Evolutionary conservation across 1,140 invertebrate genomes (phyloP), one percentile per base, ranked within the genome.

Genomic region (Telenomus remus): DNA sequence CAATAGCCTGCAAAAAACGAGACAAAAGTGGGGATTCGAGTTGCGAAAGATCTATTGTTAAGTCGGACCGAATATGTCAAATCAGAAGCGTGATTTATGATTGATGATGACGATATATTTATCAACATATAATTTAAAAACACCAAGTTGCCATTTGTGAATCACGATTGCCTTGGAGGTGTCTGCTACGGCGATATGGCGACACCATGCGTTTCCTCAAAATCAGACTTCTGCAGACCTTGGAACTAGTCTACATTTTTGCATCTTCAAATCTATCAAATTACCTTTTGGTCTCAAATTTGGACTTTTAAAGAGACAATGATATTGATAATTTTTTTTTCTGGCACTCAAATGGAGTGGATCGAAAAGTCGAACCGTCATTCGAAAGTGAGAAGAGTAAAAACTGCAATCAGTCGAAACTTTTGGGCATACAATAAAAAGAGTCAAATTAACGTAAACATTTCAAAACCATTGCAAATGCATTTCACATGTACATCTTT

Each of bases 141-240:
- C 60, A 55, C 54, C 48, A 60, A 65, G 19, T 27, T 19, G 6
- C 70, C 70, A 47, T 73, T 73, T 65, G 8, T 34, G 55, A 14
- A 73, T 59, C 70, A 73, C 37, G 70, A 60, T 73, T 55, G 44
- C 70, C 70, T 73, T 73, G 70, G 61, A 50, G 48, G 7, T 5
- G 4, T 73, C 70, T 44, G 27, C 44, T 63, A 63, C 51, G 59
- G 59, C 13, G 39, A 63, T 60, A n/a, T 43, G 53, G 27, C 14
- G n/a, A 39, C 35, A 13, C 11, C 19, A 39, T 47, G 27, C 27
- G 56, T 43, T 65, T 73, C 49, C 70, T 66, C 61, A 75, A 75
- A 61, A 63, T 68, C 16, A 46, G 48, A 7, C 46, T n/a, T 33
- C 35, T 37, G 1, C 0, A 56, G 71, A 9, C 60, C 69, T 72